A percentile compares a stretch with the other conserved stretches of the same genome.
These are phyloP conservation scores for Porites divaricata DNA, from an alignment of 92 coral and sea anemone genomes.

Conservation along the genomic window DNA sequence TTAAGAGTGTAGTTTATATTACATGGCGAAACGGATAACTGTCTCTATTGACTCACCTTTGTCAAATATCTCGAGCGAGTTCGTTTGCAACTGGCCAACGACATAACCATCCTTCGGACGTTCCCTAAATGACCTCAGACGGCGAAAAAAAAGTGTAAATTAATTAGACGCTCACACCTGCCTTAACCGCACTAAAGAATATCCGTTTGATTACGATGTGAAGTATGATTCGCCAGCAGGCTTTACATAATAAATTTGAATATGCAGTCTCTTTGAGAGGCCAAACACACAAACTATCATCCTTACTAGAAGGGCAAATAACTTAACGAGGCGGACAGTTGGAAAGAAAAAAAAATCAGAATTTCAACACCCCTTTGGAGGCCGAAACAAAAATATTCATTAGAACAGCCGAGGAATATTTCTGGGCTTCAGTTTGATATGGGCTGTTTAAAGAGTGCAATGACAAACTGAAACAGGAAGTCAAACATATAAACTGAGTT, in stretches of 20 bases:
- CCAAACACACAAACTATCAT: neutral
- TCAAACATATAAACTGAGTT: neutral
- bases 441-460: neutral
- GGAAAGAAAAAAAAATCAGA: neutral
- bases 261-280: conserved; percentile 16
- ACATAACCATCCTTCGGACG: neutral
- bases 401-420: neutral
- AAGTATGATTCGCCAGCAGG: conserved; percentile 25
- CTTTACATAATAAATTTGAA: conserved; percentile 6
- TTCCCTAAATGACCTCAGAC: conserved; percentile 1
- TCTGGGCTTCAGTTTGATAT: neutral
- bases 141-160: conserved; percentile 29
- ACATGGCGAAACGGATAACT: neutral
- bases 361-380: neutral
- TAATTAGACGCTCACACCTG: conserved; percentile 22
- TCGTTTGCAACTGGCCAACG: conserved; percentile 6
- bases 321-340: neutral
- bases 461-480: neutral
- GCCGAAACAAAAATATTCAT: neutral
- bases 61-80: neutral
- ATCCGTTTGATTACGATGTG: conserved; percentile 22
- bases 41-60: neutral
- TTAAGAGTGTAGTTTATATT: conserved; percentile 15
- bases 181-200: neutral
- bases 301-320: neutral